Base-by-base conservation (phyloP, 2,113 vertebrate species). In the Erythrolamprus reginae region DNA sequence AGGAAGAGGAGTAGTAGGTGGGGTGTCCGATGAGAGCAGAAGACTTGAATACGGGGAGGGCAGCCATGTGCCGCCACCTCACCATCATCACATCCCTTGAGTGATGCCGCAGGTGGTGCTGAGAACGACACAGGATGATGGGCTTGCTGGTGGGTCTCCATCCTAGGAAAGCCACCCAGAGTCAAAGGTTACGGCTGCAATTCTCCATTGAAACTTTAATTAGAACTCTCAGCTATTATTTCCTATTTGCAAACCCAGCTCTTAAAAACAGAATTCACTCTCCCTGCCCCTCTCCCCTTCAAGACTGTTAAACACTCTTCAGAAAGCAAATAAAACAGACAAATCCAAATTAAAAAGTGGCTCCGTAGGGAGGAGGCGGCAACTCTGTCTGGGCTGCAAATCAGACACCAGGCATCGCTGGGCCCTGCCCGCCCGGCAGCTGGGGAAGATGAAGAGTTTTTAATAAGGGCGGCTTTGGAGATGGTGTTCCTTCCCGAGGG, bases 391-490 rank as follows among this genome's bases (percentile, higher is more conserved):
- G 47, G 5, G 51, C 21, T 52, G 1, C 24, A 38, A 86, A 52
- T 52, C 17, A 89, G 42, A 84, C 51, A 9, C 9, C 4, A 53
- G 50, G 13, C 15, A 3, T 28, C 17, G 12, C 90, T 84, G 91
- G 70, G 77, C 7, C n/a, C 4, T 17, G 70, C 53, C 48, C 2
- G 48, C 26, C 45, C 10, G 87, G 92, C 88, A 82, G 13, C 86
- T 87, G 45, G 9, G 5, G 23, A 93, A 90, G 92, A 53, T 91
- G 92, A 91, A 93, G n/a, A 3, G 50, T 91, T 82, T 82, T 92
- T 82, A 56, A 0, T n/a, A 90, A 88, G 53, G 3, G 52, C 33
- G 82, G 85, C 58, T 26, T 52, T 33, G 0, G 42, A 86, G 50
- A 23, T 48, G 77, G 28, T 1, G 10, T 55, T 26, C 23, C 84